These are phyloP conservation scores for Ptychobarbus kaznakovi DNA, from an alignment of 2,797 vertebrate species.

Conservation along the genomic window DNA sequence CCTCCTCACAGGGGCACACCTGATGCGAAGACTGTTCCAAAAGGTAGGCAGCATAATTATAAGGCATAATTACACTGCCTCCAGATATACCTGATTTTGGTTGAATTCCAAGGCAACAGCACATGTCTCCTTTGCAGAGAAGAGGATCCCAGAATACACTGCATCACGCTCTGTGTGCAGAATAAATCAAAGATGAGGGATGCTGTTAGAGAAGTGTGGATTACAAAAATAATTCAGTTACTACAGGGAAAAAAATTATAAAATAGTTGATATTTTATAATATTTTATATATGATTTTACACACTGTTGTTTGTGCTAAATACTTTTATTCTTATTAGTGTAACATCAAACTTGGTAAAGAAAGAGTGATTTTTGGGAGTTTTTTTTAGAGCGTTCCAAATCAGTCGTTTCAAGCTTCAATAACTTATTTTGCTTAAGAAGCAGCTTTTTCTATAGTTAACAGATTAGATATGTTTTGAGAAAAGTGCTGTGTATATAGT, in stretches of 20 bases:
- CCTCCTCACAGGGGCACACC: not conserved
- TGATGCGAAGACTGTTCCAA: slow-evolving; percentile 11
- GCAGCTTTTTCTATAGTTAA: too few relatives aligned
- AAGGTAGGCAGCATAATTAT: slow-evolving; percentile 27
- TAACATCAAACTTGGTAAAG: not conserved
- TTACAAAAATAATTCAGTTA: not conserved
- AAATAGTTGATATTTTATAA: not conserved
- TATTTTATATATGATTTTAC: not conserved
- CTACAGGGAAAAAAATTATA: too few relatives aligned
- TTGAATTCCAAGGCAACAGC: not conserved
- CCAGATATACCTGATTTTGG: slow-evolving; percentile 13
- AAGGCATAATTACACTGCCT: slow-evolving; percentile 31
- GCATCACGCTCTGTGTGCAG: not conserved
- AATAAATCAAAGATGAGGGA: not conserved
- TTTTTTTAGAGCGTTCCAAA: not conserved
- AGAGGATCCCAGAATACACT: slow-evolving; percentile 2
- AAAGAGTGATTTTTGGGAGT: not conserved
- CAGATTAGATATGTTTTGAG: not conserved
- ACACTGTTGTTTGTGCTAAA: not conserved
- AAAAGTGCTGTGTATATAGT: not conserved
- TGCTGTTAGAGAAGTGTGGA: not conserved
- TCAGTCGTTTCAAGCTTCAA: not conserved
- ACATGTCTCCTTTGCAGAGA: not conserved
- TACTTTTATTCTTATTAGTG: not conserved
- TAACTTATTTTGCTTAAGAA: not conserved